A percentile compares a stretch with the other conserved stretches of the same genome.
Conservation (phyloP, 1,140 invertebrate species). For the Triops longicaudatus region DNA sequence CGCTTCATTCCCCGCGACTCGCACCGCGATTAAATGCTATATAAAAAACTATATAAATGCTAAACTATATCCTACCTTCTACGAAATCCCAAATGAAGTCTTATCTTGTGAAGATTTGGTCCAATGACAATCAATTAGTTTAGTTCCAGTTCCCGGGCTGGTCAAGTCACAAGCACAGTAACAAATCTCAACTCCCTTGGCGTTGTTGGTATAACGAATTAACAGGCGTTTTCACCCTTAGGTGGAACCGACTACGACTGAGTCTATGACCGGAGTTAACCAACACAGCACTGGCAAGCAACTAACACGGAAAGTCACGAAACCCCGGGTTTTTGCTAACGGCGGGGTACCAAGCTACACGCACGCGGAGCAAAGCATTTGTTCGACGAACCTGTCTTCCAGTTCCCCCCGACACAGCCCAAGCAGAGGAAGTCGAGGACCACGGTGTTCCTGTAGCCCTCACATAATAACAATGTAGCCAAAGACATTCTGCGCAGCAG, state of each 20-base stretch:
- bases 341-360: not conserved
- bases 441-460: not conserved
- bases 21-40: not conserved
- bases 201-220: not conserved
- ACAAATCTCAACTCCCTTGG: not conserved
- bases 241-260: not conserved
- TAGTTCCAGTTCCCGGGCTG: not conserved
- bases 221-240: not conserved
- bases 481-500: not conserved
- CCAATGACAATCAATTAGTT: not conserved
- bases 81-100: not conserved
- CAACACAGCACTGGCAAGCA: slow-evolving; percentile 10
- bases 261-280: not conserved
- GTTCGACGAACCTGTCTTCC: not conserved
- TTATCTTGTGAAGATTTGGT: not conserved
- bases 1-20: not conserved
- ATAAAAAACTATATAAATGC: no score
- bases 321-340: slow-evolving; percentile 1
- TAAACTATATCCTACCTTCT: not conserved
- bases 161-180: not conserved
- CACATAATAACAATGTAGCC: not conserved
- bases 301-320: slow-evolving; percentile 7
- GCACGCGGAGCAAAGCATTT: not conserved
- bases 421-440: slow-evolving; percentile 5
- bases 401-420: not conserved